Evolutionary conservation across 2,113 vertebrate genomes (phyloP).

Genomic region (Calypte anna): DNA sequence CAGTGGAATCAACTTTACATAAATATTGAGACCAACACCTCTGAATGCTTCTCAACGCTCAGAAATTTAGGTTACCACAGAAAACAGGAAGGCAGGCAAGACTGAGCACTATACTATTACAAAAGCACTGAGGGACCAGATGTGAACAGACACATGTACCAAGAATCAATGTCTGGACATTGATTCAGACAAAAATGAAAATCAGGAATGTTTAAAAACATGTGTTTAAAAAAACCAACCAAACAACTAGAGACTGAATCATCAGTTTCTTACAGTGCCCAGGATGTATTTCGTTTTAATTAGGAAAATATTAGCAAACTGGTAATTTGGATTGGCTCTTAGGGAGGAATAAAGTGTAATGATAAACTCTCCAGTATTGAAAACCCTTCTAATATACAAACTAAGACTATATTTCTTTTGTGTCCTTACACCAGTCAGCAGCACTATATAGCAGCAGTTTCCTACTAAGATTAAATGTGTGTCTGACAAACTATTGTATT

Average conservation of each 20-base stretch:
- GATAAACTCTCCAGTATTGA: background rate
- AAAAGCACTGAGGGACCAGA: background rate
- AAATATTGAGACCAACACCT: background rate
- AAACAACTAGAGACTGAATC: background rate
- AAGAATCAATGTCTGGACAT: background rate
- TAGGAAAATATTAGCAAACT: background rate
- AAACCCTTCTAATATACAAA: background rate
- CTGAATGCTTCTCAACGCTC: accelerated
- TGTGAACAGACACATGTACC: background rate
- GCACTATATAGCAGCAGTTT: background rate
- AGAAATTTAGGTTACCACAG: background rate
- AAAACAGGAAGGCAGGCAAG: background rate
- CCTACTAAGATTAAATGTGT: background rate
- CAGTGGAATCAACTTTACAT: background rate
- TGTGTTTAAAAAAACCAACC: background rate
- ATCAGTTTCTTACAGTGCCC: background rate
- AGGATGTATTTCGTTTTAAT: background rate
- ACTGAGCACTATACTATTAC: background rate
- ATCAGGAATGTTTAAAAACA: background rate
- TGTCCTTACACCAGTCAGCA: background rate
- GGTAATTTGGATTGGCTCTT: background rate
- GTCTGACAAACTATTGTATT: background rate
- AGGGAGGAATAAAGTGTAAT: background rate
- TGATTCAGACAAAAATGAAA: background rate
- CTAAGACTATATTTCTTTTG: background rate